Evolutionary conservation across 2,113 vertebrate species (phyloP).

Genomic region (Xiphophorus couchianus): DNA sequence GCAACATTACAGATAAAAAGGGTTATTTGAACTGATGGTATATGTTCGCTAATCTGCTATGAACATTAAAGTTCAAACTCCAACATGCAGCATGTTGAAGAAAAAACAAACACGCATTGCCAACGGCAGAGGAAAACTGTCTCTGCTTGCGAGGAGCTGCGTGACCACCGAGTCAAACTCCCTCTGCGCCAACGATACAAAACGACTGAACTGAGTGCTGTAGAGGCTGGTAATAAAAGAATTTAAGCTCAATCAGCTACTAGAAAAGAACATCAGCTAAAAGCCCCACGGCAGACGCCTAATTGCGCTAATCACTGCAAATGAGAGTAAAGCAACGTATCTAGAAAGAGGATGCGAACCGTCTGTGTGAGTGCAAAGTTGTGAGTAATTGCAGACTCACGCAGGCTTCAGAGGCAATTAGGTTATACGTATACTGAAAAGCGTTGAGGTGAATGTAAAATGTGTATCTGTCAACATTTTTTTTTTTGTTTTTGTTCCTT

Average conservation of each 20-base stretch:
- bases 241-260: slow-evolving; percentile 29
- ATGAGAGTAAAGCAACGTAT: slow-evolving; percentile 22
- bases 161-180: slow-evolving; percentile 10
- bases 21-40: neutral
- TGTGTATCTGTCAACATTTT: neutral
- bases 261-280: slow-evolving; percentile 42
- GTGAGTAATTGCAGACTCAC: slow-evolving; percentile 20
- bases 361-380: slow-evolving; percentile 22
- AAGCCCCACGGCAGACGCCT: slow-evolving; percentile 24
- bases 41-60: neutral
- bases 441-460: neutral
- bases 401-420: slow-evolving; percentile 26
- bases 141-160: neutral
- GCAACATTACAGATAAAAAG: neutral
- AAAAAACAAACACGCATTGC: neutral
- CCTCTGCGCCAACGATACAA: slow-evolving; percentile 3
- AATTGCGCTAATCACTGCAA: slow-evolving; percentile 47
- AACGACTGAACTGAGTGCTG: slow-evolving; percentile 16
- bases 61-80: no score
- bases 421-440: slow-evolving; percentile 23
- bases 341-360: slow-evolving; percentile 27
- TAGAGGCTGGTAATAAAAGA: slow-evolving; percentile 27
- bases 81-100: neutral
- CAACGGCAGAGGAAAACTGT: neutral
- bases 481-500: neutral